Evolutionary conservation across 2,797 vertebrate species (phyloP), one percentile per base, ranked within the genome.

Genomic region (Channallabes apus): DNA sequence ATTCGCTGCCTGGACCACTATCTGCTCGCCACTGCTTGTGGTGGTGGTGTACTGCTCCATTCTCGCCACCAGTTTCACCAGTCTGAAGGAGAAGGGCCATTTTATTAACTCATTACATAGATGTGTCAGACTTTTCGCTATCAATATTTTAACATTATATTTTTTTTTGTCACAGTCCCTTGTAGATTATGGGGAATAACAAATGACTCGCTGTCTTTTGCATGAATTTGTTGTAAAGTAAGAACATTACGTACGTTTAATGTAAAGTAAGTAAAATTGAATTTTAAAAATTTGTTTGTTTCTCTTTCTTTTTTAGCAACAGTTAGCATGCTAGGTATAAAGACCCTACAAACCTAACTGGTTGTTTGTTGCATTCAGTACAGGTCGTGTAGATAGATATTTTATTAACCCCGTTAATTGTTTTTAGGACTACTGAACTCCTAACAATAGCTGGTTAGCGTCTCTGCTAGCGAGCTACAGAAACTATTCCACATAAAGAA

Each of bases 11-110:
- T 99, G 98, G 86, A 99, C 98, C 73, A 99, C 97, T 35, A 99
- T 99, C 93, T 99, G 98, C 93, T 99, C 98, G 0, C 97, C 97
- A 18, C 96, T 97, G 24, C 94, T 96, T 85, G 94, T 98, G 92
- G 97, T 92, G 20, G 97, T 96, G 90, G n/a, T n/a, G n/a, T 98
- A 99, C 93, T 99, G 98, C 94, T 99, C 98, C 98, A 99, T 99
- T 59, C 68, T 80, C 58, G 32, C 78, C 79, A 82, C 71, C 27
- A 64, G n/a, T 46, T 59, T 78, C 75, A 82, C 80, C 24, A 67
- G 32, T 68, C 64, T 87, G 62, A 4, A 51, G 32, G 4, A 64
- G 8, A 59, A 59, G 14, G 4, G 56, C 8, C 78, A 65, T 7
- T 41, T 82, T 1, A 11, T 38, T 62, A 14, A 29, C 29, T 2